Base-by-base conservation (phyloP, 2,797 vertebrate species). In the Myoxocephalus aenaeus region DNA sequence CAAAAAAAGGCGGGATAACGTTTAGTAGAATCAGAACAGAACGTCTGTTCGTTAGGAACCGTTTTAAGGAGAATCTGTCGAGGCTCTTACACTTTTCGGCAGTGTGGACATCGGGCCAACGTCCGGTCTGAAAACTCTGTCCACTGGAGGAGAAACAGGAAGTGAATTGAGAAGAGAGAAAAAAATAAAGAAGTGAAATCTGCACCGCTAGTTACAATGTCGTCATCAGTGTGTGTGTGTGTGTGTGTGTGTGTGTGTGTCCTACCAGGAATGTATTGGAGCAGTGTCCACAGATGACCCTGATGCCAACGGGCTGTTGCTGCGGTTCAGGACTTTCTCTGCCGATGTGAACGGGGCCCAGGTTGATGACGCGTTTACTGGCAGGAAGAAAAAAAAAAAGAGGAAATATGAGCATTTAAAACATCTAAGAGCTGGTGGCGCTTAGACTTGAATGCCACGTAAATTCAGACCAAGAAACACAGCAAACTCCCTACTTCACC, bases 261-360 rank as follows among this genome's bases (percentile, higher is more conserved):
- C 9, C 17, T 88, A 97, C 97, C 96, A 97, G 93, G 90, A 97
- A 97, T 3, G 95, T 96, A 63, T 96, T 96, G 84, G 93, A 92
- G 90, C 97, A 97, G 87, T 97, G 97, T 58, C 96, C 97, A 73
- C 97, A 97, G 89, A 95, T 95, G 80, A 97, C 95, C n/a, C 96
- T 87, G 83, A 96, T 91, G 46, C 96, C 96, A 0, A 90, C 90
- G 0, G 96, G 96, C 79, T 91, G 90, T 4, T 93, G 94, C 32
- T 83, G 92, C 20, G 94, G 95, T 61, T 96, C 95, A 20, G 96
- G 96, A 90, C 94, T 97, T 62, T 91, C 86, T 17, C 92, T 91
- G 27, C 94, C 95, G 8, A 95, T 92, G 84, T 96, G 95, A 34
- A 96, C 96, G 2, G 96, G 95, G 12, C 96, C 96, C 86, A 97